Evolutionary conservation across 2,113 vertebrate species (phyloP).

Genomic region (Platanista minor): DNA sequence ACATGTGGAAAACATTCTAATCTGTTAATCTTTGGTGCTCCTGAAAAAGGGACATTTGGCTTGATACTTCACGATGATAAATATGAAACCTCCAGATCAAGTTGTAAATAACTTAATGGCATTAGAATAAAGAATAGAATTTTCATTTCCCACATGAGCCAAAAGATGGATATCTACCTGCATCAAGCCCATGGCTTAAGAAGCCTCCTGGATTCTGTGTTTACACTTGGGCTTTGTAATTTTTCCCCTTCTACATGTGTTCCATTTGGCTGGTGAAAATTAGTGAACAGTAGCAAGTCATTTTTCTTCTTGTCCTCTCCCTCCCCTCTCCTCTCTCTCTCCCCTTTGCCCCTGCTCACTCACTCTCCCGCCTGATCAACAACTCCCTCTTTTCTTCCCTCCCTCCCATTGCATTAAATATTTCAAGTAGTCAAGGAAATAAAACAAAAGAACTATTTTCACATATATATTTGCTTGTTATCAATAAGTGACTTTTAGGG

Average conservation of each 20-base stretch:
- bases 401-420: not conserved
- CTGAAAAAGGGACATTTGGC: constrained; percentile 83
- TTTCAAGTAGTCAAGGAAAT: not conserved
- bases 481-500: not conserved
- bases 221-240: constrained; percentile 24
- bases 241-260: not conserved
- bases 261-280: constrained; percentile 46
- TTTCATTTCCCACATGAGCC: constrained; percentile 69
- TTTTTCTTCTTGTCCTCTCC: not conserved
- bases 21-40: constrained; percentile 89
- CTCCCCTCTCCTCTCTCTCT: not conserved
- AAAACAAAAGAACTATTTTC: not conserved
- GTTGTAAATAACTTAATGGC: constrained; percentile 79
- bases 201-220: constrained; percentile 33
- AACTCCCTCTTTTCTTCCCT: not conserved
- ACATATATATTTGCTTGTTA: not conserved
- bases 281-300: not conserved
- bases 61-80: constrained; percentile 83
- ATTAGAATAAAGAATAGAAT: constrained; percentile 63
- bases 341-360: not conserved
- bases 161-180: constrained; percentile 71
- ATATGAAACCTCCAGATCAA: constrained; percentile 80
- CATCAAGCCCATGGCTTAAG: constrained; percentile 25
- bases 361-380: not conserved
- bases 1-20: constrained; percentile 97